Base-by-base conservation (phyloP, 2,888 invertebrate genomes). In the Unio pictorum region DNA sequence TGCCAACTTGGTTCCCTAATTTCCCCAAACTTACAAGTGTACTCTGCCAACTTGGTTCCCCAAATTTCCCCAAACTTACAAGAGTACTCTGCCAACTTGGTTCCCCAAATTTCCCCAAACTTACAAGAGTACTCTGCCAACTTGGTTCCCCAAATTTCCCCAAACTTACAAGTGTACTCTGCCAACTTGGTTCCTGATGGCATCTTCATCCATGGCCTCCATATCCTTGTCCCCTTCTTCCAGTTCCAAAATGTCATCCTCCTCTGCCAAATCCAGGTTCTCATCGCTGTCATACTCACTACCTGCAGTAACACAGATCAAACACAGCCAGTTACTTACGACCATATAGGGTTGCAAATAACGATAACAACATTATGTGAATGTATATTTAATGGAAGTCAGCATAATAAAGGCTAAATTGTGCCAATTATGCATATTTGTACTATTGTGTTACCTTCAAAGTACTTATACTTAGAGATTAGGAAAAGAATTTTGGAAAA, bases 171-270 rank as follows among this genome's bases (percentile, higher is more conserved):
- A 93, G 87, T 97, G 96, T 82, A 96, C 95, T 88, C 94, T 93
- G 66, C 94, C 96, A 61, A 98, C 91, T 90, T 97, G 95, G 69
- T 93, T 91, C 80, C 93, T 93, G 68, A 97, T 91, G 88, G 93
- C 91, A n/a, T 94, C 93, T 79, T 95, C 94, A 84, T 96, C 94
- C 5, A 87, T 69, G 4, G 85, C 70, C 0, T 95, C 93, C 56
- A 94, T 92, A 71, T 97, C 97, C 18, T 93, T 92, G 83, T 98
- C 97, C 0, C 95, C 97, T 70, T 93, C 93, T 89, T 97, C 97
- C 4, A 93, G 91, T 88, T 97, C 97, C 89, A 96, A 92, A 7
- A 87, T 77, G 63, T 90, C 90, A 55, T 89, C 90, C 67, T 92
- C 91, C 87, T 97, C 96, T 17, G 79, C 83, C 6, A 83, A 95